These are phyloP conservation scores for Plestiodon gilberti DNA, from an alignment of 2,113 vertebrate genomes.

Conservation along the genomic window DNA sequence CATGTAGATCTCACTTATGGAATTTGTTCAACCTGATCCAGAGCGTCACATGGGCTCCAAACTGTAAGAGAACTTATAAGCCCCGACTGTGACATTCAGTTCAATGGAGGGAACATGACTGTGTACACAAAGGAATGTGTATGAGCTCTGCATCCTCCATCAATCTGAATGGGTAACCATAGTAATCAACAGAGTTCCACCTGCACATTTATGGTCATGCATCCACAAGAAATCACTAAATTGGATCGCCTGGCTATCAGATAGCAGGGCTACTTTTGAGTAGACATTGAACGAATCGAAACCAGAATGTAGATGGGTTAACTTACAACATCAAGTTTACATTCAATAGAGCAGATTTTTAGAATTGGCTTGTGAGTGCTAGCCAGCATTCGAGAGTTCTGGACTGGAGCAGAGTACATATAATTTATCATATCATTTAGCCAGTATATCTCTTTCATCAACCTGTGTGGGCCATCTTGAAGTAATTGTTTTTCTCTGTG, in stretches of 20 bases:
- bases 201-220: neutral
- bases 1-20: neutral
- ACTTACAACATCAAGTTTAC: neutral
- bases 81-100: neutral
- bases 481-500: constrained; percentile 59
- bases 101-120: neutral
- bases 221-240: neutral
- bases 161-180: neutral
- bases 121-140: neutral
- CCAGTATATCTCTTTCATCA: constrained; percentile 62
- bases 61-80: neutral
- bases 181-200: neutral
- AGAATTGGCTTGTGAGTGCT: constrained; percentile 30
- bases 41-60: neutral
- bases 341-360: constrained; percentile 27
- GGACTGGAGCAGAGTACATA: constrained; percentile 3
- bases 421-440: constrained; percentile 26
- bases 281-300: neutral
- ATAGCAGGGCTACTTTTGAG: neutral
- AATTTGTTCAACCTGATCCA: neutral
- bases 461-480: constrained; percentile 77
- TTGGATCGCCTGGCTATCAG: neutral
- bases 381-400: constrained; percentile 23
- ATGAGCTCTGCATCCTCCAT: neutral
- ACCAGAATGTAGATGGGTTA: neutral